Evolutionary conservation across 2,888 invertebrate species (phyloP).

Genomic region (Nipponacmea schrenckii): DNA sequence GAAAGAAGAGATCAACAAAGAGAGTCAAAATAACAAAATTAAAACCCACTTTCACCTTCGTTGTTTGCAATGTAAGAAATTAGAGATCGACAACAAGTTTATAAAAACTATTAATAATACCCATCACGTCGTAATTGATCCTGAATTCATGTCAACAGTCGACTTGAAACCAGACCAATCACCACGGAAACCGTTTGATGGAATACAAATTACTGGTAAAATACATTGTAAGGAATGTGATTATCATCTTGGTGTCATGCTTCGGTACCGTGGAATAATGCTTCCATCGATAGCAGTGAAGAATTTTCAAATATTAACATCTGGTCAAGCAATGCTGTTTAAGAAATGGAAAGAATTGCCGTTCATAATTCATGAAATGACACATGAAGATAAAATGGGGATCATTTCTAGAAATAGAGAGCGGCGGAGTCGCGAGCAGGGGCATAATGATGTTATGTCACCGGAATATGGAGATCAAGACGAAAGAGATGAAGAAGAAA

Average conservation of each 20-base stretch:
- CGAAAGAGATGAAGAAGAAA: no score
- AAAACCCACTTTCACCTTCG: slow-evolving; percentile 18
- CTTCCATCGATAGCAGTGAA: slow-evolving; percentile 35
- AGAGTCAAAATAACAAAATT: neutral
- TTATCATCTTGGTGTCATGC: slow-evolving; percentile 35
- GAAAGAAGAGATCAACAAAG: slow-evolving; percentile 7
- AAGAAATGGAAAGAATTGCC: slow-evolving; percentile 41
- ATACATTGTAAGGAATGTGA: slow-evolving; percentile 39
- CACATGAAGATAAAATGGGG: slow-evolving; percentile 8
- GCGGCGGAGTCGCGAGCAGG: neutral
- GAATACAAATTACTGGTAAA: slow-evolving; percentile 34
- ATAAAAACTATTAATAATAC: slow-evolving; percentile 21
- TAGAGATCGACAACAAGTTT: slow-evolving; percentile 8
- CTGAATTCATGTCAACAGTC: slow-evolving; percentile 21
- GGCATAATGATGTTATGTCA: neutral
- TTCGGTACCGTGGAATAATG: slow-evolving; percentile 27
- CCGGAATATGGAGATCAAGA: no score
- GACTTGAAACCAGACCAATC: slow-evolving; percentile 24
- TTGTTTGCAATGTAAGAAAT: slow-evolving; percentile 19
- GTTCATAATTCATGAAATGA: slow-evolving; percentile 32
- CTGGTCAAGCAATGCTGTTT: slow-evolving; percentile 14
- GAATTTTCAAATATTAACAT: slow-evolving; percentile 30
- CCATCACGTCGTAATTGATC: slow-evolving; percentile 26
- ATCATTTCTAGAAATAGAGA: neutral
- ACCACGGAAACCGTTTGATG: slow-evolving; percentile 14